Evolutionary conservation across 2,888 invertebrate genomes (phyloP).

Genomic region (Dicyrtomina minuta): DNA sequence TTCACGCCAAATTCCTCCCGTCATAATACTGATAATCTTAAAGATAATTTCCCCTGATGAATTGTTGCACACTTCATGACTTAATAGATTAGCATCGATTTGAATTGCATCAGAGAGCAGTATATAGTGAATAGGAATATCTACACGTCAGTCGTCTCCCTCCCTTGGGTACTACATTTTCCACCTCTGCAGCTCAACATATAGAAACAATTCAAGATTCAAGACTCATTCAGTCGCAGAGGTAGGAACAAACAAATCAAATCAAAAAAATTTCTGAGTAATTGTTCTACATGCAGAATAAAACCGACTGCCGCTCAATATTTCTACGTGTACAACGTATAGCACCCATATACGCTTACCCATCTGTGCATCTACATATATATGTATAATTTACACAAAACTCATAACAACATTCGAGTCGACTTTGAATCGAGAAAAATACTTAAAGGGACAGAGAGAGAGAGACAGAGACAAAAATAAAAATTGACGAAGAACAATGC

Average conservation of each 20-base stretch:
- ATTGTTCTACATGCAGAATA: not conserved
- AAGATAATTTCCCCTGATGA: conserved; percentile 12
- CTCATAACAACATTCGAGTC: not conserved
- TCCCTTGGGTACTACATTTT: no score
- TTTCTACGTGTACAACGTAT: not conserved
- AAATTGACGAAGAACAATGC: conserved; percentile 24
- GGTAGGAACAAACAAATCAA: conserved; percentile 17
- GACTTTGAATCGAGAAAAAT: not conserved
- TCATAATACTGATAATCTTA: not conserved
- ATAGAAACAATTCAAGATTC: no score
- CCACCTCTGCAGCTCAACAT: no score
- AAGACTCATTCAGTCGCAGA: no score
- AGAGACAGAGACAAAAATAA: not conserved
- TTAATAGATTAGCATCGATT: conserved; percentile 20
- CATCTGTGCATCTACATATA: not conserved
- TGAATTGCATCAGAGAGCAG: conserved; percentile 3
- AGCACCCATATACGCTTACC: not conserved
- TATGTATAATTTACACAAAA: not conserved
- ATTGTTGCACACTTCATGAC: conserved; percentile 12
- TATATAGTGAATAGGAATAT: not conserved
- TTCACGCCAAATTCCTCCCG: no score
- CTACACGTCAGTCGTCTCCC: not conserved
- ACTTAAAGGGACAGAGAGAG: not conserved
- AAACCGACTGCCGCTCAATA: not conserved
- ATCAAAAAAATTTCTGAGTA: not conserved